Evolutionary conservation across 2,113 vertebrate genomes (phyloP).

Genomic region (Paramisgurnus dabryanus): DNA sequence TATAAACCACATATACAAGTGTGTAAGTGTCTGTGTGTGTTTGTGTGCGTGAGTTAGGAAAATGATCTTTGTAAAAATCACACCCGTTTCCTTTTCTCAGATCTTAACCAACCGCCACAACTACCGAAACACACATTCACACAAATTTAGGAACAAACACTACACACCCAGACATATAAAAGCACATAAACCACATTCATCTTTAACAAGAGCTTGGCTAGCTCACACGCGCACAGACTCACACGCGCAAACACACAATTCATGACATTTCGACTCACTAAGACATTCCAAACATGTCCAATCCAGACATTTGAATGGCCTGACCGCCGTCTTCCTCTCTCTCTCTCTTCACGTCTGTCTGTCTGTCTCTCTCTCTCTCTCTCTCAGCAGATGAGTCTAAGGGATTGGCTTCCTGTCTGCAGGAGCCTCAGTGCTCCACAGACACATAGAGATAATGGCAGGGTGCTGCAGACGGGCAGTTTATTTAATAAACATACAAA

Average conservation of each 20-base stretch:
- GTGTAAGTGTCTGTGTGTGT: not conserved
- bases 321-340: not conserved
- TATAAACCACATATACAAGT: too few relatives aligned
- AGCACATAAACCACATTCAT: conserved; percentile 8
- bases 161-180: conserved; percentile 57
- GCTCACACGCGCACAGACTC: conserved; percentile 15
- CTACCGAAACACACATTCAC: conserved; percentile 24
- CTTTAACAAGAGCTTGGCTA: not conserved
- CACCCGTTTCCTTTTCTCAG: conserved; percentile 73
- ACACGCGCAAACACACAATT: conserved; percentile 56
- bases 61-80: conserved; percentile 58
- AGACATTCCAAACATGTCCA: conserved; percentile 58
- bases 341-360: not conserved
- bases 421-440: conserved; percentile 61
- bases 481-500: conserved; percentile 75
- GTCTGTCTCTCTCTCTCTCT: not conserved
- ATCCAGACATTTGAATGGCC: conserved; percentile 59
- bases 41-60: not conserved
- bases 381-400: conserved; percentile 57
- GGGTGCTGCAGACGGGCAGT: conserved; percentile 67
- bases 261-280: conserved; percentile 42
- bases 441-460: conserved; percentile 67
- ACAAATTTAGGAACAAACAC: conserved; percentile 32
- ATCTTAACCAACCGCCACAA: conserved; percentile 61
- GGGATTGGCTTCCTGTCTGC: conserved; percentile 60